Conservation (phyloP, 2,888 invertebrate genomes). For the Tenthredo livida region DNA sequence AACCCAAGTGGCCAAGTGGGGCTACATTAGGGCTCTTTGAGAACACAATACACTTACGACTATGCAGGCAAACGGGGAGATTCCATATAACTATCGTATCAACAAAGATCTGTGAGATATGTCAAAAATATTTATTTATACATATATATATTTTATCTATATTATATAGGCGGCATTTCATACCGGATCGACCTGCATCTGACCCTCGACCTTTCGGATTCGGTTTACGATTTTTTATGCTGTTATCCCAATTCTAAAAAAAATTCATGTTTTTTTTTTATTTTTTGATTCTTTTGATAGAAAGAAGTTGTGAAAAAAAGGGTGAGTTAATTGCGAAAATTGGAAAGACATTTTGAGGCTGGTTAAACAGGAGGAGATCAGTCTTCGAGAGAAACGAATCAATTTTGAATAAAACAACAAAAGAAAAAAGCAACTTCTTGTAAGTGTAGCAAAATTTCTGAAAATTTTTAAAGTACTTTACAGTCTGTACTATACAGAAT, state of each 20-base stretch:
- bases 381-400: not conserved
- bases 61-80: slow-evolving; percentile 32
- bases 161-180: not conserved
- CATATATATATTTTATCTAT: not conserved
- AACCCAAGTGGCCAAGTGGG: slow-evolving; percentile 42
- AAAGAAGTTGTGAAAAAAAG: not conserved
- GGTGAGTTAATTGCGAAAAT: not conserved
- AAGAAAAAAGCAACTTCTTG: not conserved
- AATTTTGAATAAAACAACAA: not conserved
- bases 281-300: no score
- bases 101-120: not conserved
- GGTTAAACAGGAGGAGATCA: not conserved
- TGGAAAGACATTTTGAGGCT: not conserved
- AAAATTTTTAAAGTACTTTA: not conserved
- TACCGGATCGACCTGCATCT: no score
- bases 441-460: slow-evolving; percentile 9
- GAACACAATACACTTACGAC: slow-evolving; percentile 51
- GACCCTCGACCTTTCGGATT: no score
- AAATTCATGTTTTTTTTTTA: no score
- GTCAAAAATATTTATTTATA: not conserved
- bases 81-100: not conserved
- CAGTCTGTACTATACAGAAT: not conserved
- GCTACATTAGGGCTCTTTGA: slow-evolving; percentile 51
- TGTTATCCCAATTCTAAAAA: no score
- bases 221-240: no score